Evolutionary conservation across 2,888 invertebrate species (phyloP).

Genomic region (Sturmia bella): DNA sequence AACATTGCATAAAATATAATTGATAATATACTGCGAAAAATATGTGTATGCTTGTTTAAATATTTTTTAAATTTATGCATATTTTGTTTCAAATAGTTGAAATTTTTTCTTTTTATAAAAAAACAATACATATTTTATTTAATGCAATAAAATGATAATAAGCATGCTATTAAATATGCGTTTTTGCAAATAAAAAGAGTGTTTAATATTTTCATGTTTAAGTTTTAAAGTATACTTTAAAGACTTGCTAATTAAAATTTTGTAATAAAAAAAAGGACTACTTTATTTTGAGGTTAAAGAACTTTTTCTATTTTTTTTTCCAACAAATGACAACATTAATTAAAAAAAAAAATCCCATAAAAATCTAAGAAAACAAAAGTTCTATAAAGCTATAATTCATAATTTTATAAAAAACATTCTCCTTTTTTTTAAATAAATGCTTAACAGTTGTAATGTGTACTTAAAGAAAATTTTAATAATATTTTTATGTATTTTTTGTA

Average conservation of each 20-base stretch:
- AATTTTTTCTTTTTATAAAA: conserved; percentile 33
- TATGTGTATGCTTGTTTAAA: conserved; percentile 51
- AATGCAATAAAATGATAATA: conserved; percentile 61
- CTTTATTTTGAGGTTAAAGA: conserved; percentile 49
- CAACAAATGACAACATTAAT: conserved; percentile 53
- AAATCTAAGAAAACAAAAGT: conserved; percentile 63
- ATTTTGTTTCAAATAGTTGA: conserved; percentile 40
- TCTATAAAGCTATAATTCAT: conserved; percentile 68
- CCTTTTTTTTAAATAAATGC: conserved; percentile 40
- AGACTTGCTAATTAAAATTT: conserved; percentile 40
- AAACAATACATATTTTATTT: conserved; percentile 56
- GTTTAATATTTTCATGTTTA: conserved; percentile 7
- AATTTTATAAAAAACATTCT: conserved; percentile 37
- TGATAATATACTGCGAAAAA: neutral
- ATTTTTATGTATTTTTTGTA: conserved; percentile 33
- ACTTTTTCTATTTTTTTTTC: conserved; percentile 7
- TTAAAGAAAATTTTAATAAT: conserved; percentile 29
- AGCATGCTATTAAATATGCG: conserved; percentile 40
- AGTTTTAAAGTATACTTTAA: conserved; percentile 38
- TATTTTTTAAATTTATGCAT: conserved; percentile 4
- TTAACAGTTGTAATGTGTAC: conserved; percentile 38
- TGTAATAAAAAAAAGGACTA: conserved; percentile 45
- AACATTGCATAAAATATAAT: conserved; percentile 30
- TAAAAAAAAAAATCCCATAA: conserved; percentile 49
- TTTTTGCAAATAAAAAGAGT: conserved; percentile 19